These are phyloP conservation scores for Callipepla californica DNA, from an alignment of 2,113 vertebrate genomes.

Conservation along the genomic window DNA sequence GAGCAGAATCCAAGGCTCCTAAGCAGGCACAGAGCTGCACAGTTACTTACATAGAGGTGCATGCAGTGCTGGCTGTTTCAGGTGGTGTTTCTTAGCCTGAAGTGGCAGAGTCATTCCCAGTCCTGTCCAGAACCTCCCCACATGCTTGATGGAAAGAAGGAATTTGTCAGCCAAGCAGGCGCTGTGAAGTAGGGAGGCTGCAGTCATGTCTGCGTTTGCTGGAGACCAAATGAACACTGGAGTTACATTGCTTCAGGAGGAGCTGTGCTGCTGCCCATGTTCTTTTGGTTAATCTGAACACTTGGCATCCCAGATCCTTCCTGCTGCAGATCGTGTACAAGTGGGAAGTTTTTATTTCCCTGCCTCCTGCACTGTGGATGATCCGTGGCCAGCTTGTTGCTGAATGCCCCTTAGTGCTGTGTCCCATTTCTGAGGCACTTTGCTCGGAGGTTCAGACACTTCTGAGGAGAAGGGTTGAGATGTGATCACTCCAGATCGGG, in stretches of 20 bases:
- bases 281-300: neutral
- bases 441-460: neutral
- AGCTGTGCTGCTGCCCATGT: neutral
- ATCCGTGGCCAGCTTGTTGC: neutral
- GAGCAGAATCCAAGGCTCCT: neutral
- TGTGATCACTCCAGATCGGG: neutral
- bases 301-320: neutral
- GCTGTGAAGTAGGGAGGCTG: neutral
- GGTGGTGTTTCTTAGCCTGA: neutral
- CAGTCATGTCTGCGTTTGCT: neutral
- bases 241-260: neutral
- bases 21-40: neutral
- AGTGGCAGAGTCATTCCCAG: neutral
- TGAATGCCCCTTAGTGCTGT: fast-evolving
- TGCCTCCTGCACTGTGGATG: neutral
- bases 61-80: fast-evolving
- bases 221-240: neutral
- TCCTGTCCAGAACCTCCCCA: neutral
- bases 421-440: neutral
- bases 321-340: neutral
- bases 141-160: neutral
- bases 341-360: neutral
- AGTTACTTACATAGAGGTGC: fast-evolving
- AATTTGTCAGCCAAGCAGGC: neutral
- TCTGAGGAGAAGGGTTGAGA: neutral